These are phyloP conservation scores for Drosophila guanche DNA, from an alignment of 1,140 invertebrate genomes.

Conservation along the genomic window DNA sequence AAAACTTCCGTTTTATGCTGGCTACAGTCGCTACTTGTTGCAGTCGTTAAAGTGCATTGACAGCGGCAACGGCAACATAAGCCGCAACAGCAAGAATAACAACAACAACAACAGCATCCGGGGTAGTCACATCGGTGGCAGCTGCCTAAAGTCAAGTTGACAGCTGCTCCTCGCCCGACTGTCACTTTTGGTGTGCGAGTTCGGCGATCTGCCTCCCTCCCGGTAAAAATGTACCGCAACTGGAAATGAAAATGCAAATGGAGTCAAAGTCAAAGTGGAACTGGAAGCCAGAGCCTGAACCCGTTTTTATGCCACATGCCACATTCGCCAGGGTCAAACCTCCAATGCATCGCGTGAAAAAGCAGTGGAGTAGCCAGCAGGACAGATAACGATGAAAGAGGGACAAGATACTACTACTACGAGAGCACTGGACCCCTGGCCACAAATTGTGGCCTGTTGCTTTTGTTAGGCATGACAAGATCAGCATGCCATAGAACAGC, in stretches of 20 bases:
- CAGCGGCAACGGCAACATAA: constrained; percentile 39
- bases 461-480: constrained; percentile 27
- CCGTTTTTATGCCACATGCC: constrained; percentile 35
- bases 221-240: constrained; percentile 18
- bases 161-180: constrained; percentile 50
- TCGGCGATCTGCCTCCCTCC: not conserved
- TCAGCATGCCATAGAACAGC: constrained; percentile 30
- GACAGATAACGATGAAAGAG: constrained; percentile 16
- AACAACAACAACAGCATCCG: constrained; percentile 16
- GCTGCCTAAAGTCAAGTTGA: constrained; percentile 58
- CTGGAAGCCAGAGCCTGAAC: not conserved
- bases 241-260: constrained; percentile 39
- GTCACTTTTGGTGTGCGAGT: constrained; percentile 56
- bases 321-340: constrained; percentile 43
- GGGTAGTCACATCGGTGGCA: constrained; percentile 32
- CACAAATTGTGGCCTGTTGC: constrained; percentile 43
- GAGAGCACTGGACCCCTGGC: constrained; percentile 11
- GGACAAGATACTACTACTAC: not conserved
- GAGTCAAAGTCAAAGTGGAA: constrained; percentile 8
- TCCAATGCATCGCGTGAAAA: constrained; percentile 33
- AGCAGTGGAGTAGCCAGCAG: constrained; percentile 24
- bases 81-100: constrained; percentile 16
- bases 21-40: constrained; percentile 39
- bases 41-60: constrained; percentile 37
- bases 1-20: constrained; percentile 44